A percentile compares a stretch with the other conserved stretches of the same genome.
Evolutionary conservation across 2,888 invertebrate genomes (phyloP).

Genomic region (Drosophila helvetica): DNA sequence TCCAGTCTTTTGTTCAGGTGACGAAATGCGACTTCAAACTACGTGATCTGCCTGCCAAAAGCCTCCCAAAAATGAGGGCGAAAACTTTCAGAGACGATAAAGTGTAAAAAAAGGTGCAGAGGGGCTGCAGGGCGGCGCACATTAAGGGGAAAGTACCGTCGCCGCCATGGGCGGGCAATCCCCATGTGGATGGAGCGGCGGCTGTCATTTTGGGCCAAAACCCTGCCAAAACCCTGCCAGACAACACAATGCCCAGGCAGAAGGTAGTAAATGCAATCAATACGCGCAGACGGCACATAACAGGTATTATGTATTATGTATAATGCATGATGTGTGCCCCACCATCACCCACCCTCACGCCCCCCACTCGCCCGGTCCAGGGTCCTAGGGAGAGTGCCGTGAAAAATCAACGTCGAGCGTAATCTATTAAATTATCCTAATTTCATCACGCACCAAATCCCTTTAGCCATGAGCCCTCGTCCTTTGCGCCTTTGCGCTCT

Average conservation of each 20-base stretch:
- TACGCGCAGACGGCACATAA: conserved; percentile 72
- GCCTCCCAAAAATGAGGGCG: conserved; percentile 44
- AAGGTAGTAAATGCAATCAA: conserved; percentile 75
- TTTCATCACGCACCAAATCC: conserved; percentile 79
- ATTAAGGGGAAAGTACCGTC: conserved; percentile 33
- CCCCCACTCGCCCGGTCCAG: background rate
- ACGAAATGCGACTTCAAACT: conserved; percentile 70
- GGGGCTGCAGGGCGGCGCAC: conserved; percentile 35
- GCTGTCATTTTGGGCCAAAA: conserved; percentile 37
- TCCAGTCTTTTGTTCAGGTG: conserved; percentile 59
- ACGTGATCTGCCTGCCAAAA: conserved; percentile 70
- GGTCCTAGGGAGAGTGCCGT: conserved; percentile 35
- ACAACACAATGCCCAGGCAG: conserved; percentile 61
- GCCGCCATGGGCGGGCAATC: conserved; percentile 44
- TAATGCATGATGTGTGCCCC: conserved; percentile 58
- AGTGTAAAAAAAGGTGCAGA: conserved; percentile 16
- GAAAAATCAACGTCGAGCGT: conserved; percentile 75
- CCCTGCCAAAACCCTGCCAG: conserved; percentile 37
- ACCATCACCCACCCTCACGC: background rate
- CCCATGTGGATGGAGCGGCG: conserved; percentile 49
- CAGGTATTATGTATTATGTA: conserved; percentile 68
- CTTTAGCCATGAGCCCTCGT: conserved; percentile 58
- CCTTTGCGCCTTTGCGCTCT: conserved; percentile 18
- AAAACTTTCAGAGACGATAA: conserved; percentile 25
- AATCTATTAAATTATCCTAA: conserved; percentile 80